Evolutionary conservation across 2,113 vertebrate genomes (phyloP).

Genomic region (Microcebus jonahi): DNA sequence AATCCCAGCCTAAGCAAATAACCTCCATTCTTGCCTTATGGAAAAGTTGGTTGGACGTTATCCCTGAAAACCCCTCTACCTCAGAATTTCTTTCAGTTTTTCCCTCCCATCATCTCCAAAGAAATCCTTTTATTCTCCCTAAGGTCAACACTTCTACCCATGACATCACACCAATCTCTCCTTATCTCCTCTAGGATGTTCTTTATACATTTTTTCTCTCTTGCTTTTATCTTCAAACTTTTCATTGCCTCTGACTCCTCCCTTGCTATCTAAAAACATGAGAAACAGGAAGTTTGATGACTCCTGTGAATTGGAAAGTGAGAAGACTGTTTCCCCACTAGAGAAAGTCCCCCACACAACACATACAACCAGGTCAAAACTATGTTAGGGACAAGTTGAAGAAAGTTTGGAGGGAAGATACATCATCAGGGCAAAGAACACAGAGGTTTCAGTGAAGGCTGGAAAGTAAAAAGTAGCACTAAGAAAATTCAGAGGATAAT

Average conservation of each 20-base stretch:
- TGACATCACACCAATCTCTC: not conserved
- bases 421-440: not conserved
- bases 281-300: not conserved
- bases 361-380: not conserved
- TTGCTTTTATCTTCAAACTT: not conserved
- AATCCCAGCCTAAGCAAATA: not conserved
- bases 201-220: not conserved
- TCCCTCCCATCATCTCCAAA: not conserved
- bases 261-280: not conserved
- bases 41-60: not conserved
- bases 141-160: not conserved
- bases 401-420: not conserved
- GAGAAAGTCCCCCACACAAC: not conserved
- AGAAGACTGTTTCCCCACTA: not conserved
- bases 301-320: not conserved
- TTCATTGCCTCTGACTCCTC: not conserved
- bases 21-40: not conserved
- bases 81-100: conserved; percentile 43
- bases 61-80: not conserved
- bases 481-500: conserved; percentile 1
- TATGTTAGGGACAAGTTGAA: not conserved
- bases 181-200: not conserved
- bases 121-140: not conserved
- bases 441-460: not conserved
- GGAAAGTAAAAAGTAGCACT: not conserved